phyloP scores from a whole-genome alignment of 2,797 vertebrate genomes.

The Falco cherrug region DNA sequence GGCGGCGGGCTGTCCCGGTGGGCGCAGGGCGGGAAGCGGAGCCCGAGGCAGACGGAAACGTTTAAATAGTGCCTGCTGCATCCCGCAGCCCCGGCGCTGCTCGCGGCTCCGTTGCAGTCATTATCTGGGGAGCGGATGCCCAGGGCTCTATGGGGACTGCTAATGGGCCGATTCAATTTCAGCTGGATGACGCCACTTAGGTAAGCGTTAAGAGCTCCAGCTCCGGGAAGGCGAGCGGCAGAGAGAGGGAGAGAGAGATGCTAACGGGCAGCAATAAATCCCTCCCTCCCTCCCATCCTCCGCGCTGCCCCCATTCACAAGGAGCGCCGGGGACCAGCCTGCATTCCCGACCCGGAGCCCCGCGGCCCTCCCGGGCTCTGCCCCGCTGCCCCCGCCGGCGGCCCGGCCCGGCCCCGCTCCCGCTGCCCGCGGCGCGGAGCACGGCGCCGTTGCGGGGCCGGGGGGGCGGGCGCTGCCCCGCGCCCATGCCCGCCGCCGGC shows the following conservation, averaged over 20 bases:
- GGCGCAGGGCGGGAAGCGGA: not conserved
- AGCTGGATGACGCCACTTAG: constrained; percentile 87
- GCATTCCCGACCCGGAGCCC: not conserved
- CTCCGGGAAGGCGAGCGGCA: constrained; percentile 72
- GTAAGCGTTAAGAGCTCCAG: constrained; percentile 77
- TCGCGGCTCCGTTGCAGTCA: not conserved
- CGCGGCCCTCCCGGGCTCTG: not conserved
- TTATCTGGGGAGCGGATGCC: constrained; percentile 79
- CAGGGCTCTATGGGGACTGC: constrained; percentile 80
- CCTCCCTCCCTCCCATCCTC: constrained; percentile 58
- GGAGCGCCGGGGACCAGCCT: constrained; percentile 51
- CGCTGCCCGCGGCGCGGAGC: not conserved
- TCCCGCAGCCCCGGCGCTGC: not conserved
- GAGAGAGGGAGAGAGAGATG: constrained; percentile 42
- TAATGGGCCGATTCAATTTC: constrained; percentile 86
- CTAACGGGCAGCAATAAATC: constrained; percentile 55
- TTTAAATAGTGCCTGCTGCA: not conserved
- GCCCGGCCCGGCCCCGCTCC: not conserved
- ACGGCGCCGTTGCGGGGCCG: not conserved
- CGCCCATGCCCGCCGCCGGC: too few relatives aligned
- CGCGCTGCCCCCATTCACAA: constrained; percentile 72
- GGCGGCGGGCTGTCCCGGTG: too few relatives aligned
- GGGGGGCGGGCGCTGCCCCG: not conserved
- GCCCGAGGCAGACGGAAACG: not conserved
- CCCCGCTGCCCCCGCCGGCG: too few relatives aligned